Evolutionary conservation across 2,797 vertebrate species (phyloP).

Genomic region (Thamnophis elegans): DNA sequence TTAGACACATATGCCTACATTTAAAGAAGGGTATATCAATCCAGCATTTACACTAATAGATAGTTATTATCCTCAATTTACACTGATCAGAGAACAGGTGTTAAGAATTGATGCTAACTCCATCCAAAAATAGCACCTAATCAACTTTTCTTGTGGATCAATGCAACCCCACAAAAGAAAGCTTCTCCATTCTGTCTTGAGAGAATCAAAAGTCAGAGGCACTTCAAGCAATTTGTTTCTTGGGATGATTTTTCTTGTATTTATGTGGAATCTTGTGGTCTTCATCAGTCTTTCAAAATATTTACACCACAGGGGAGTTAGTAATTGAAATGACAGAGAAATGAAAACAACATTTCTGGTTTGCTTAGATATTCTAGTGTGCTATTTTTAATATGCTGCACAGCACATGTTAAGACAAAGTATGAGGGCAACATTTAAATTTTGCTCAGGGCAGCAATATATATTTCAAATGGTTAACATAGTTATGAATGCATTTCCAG

Average conservation of each 20-base stretch:
- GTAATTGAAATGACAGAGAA: not conserved
- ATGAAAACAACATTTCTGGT: not conserved
- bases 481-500: not conserved
- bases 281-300: not conserved
- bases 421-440: not conserved
- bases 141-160: not conserved
- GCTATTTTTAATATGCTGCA: not conserved
- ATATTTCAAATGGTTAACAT: not conserved
- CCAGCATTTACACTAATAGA: not conserved
- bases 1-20: not conserved
- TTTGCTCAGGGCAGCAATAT: not conserved
- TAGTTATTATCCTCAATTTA: not conserved
- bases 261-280: not conserved
- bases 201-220: not conserved
- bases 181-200: not conserved
- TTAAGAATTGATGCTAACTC: not conserved
- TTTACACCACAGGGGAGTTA: not conserved
- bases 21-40: not conserved
- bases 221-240: not conserved
- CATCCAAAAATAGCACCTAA: not conserved
- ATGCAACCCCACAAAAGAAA: not conserved
- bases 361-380: not conserved
- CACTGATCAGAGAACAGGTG: not conserved
- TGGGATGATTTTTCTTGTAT: not conserved
- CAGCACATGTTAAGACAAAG: not conserved